phyloP scores from a whole-genome alignment of 2,888 invertebrate species.

The Ophion ellenae region DNA sequence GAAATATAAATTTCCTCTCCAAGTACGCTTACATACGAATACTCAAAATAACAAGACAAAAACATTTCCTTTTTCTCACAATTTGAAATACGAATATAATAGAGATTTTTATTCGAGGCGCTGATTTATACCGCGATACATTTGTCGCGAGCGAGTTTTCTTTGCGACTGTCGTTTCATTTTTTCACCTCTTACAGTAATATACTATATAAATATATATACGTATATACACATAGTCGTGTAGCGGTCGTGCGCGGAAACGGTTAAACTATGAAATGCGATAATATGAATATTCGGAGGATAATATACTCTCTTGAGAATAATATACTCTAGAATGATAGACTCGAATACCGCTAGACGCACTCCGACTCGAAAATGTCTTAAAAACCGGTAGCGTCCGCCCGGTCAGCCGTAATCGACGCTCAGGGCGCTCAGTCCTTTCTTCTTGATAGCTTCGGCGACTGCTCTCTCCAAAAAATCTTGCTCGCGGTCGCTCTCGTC shows the following conservation, averaged over 20 bases:
- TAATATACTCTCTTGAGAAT: neutral
- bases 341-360: neutral
- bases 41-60: neutral
- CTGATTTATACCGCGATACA: neutral
- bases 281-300: neutral
- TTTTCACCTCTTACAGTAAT: neutral
- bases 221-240: neutral
- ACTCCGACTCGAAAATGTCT: neutral
- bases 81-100: neutral
- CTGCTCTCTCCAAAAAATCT: slow-evolving; percentile 89
- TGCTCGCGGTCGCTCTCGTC: slow-evolving; percentile 79
- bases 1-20: neutral
- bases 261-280: neutral
- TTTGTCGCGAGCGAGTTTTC: neutral
- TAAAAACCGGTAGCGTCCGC: neutral
- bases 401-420: slow-evolving; percentile 79
- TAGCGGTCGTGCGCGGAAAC: neutral
- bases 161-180: neutral
- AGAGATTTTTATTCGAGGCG: neutral
- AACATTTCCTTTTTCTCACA: neutral
- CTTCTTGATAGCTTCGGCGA: slow-evolving; percentile 90
- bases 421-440: slow-evolving; percentile 87
- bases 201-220: neutral
- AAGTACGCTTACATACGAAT: neutral
- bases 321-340: too few species aligned